These are phyloP conservation scores for Amphipyra berbera DNA, from an alignment of 2,888 invertebrate genomes.

Conservation along the genomic window DNA sequence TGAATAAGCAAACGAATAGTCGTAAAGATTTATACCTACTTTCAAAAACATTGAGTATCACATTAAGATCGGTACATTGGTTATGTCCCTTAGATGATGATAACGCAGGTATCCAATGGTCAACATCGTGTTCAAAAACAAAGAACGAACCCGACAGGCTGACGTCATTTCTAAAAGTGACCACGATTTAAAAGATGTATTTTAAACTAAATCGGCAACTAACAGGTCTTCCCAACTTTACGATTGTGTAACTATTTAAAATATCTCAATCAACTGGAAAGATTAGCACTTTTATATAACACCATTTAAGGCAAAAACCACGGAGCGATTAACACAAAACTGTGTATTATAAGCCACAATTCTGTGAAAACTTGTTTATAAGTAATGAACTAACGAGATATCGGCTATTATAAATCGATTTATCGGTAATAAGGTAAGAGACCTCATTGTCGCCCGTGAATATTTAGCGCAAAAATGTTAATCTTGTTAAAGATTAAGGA, in stretches of 20 bases:
- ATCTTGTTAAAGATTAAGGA: background rate
- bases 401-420: constrained; percentile 33
- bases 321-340: constrained; percentile 6
- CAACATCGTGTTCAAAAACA: background rate
- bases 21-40: constrained; percentile 26
- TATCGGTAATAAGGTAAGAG: constrained; percentile 22
- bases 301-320: constrained; percentile 13
- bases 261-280: constrained; percentile 8
- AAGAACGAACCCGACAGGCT: background rate
- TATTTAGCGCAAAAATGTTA: constrained; percentile 23
- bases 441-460: constrained; percentile 5
- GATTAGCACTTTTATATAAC: constrained; percentile 27
- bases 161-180: background rate
- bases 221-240: background rate
- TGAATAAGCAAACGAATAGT: constrained; percentile 27
- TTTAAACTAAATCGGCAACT: constrained; percentile 1
- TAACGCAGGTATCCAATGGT: background rate
- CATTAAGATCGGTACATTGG: background rate
- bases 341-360: constrained; percentile 8
- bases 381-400: constrained; percentile 23
- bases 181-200: background rate
- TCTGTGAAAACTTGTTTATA: constrained; percentile 22
- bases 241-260: constrained; percentile 13
- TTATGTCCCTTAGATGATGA: background rate
- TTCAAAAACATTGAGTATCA: constrained; percentile 11